Base-by-base conservation (phyloP, 2,888 invertebrate genomes). In the Lagria hirta region DNA sequence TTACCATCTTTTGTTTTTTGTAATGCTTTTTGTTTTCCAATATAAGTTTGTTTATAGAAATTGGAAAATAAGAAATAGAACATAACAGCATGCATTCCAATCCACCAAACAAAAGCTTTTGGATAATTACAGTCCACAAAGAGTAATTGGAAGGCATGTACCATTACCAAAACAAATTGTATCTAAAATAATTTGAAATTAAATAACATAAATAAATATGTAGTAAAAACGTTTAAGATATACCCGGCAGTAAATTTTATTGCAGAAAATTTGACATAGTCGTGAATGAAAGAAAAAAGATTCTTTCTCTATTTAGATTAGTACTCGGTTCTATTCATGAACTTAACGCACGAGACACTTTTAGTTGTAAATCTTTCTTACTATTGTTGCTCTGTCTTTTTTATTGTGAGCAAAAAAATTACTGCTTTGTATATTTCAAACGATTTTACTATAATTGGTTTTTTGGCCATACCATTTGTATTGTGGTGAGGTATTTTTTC, bases 401-500 rank as follows among this genome's bases (percentile, higher is more conserved):
- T n/a, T n/a, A n/a, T n/a, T n/a, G n/a, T n/a, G n/a, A n/a, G n/a
- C n/a, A n/a, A n/a, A n/a, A n/a, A n/a, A n/a, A n/a, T n/a, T n/a
- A n/a, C n/a, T n/a, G n/a, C n/a, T n/a, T n/a, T n/a, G n/a, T n/a
- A n/a, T n/a, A n/a, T n/a, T n/a, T n/a, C n/a, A n/a, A n/a, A n/a
- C n/a, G n/a, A n/a, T n/a, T n/a, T n/a, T n/a, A n/a, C n/a, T n/a
- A n/a, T n/a, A n/a, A n/a, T n/a, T n/a, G n/a, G n/a, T n/a, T n/a
- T n/a, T n/a, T n/a, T n/a, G n/a, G n/a, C n/a, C n/a, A n/a, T 73
- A 91, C 82, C 85, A 96, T 94, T 74, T 96, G 95, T 58, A 95
- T 73, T 4, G 84, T 80, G 5, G 95, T 95, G 64, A 96, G 78
- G 69, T 95, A 93, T 65, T 86, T 90, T 77, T 95, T 95, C 94